These are phyloP conservation scores for Hydrolagus affinis DNA, from an alignment of 2,113 vertebrate species.

Conservation along the genomic window DNA sequence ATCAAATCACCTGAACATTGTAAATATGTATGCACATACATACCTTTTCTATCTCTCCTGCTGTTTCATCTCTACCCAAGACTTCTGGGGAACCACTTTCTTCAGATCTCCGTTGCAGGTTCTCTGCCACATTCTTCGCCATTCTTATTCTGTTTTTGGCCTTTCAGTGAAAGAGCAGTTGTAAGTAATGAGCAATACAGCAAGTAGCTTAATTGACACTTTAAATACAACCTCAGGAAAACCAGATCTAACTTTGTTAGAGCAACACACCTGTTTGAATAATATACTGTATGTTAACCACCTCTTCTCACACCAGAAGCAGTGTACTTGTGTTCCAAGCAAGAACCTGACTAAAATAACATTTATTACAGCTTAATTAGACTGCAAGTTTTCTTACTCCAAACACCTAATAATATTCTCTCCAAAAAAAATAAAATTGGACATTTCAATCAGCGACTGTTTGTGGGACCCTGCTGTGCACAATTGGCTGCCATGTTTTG, in stretches of 20 bases:
- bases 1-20: no score
- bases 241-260: neutral
- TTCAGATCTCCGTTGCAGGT: conserved; percentile 41
- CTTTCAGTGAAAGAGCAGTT: conserved; percentile 36
- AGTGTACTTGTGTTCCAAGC: no score
- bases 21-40: neutral
- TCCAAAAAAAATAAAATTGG: no score
- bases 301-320: neutral
- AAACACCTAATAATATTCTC: no score
- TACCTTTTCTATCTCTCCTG: conserved; percentile 10
- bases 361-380: no score
- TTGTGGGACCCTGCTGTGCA: no score
- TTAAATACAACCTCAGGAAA: neutral
- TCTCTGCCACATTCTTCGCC: conserved; percentile 48
- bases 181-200: neutral
- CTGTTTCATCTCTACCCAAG: fast-evolving
- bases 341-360: no score
- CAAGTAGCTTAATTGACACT: neutral
- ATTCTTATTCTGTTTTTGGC: conserved; percentile 48
- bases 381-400: no score
- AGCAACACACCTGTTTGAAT: neutral
- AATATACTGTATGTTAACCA: neutral
- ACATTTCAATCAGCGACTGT: no score
- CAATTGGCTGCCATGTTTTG: no score
- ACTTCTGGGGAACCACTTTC: conserved; percentile 32